A percentile compares a stretch with the other conserved stretches of the same genome.
These are phyloP conservation scores for Petrocephalus sullivani DNA, from an alignment of 2,797 vertebrate species.

Conservation along the genomic window DNA sequence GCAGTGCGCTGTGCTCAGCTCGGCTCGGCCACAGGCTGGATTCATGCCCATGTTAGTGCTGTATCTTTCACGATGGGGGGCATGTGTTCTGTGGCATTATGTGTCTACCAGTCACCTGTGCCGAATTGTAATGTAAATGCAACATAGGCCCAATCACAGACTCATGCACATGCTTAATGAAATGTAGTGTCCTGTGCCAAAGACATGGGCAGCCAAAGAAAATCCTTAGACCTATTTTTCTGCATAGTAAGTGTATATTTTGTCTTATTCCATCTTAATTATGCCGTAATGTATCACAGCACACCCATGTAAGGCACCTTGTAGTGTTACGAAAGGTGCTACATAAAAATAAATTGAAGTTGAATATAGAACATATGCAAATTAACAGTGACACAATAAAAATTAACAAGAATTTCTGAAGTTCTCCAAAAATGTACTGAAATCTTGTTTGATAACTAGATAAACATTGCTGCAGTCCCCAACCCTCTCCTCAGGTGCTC, in stretches of 20 bases:
- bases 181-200: not conserved
- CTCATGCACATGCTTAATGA: not conserved
- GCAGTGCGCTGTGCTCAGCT: not conserved
- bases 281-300: no score
- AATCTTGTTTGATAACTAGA: not conserved
- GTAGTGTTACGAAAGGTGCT: no score
- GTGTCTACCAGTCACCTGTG: constrained; percentile 7
- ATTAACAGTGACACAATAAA: not conserved
- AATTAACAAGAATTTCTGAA: not conserved
- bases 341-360: not conserved
- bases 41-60: constrained; percentile 20
- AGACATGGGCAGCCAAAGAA: not conserved
- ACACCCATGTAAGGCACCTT: no score
- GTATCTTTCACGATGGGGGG: constrained; percentile 14
- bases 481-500: not conserved
- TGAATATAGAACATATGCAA: not conserved
- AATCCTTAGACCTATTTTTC: not conserved
- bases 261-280: no score
- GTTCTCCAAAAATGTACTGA: not conserved
- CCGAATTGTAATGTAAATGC: not conserved
- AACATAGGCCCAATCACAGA: not conserved
- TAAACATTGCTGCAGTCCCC: not conserved
- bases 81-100: constrained; percentile 24
- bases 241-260: not conserved
- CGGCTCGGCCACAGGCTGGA: not conserved